Evolutionary conservation across 1,140 invertebrate genomes (phyloP).

Genomic region (Leguminivora glycinivorella): DNA sequence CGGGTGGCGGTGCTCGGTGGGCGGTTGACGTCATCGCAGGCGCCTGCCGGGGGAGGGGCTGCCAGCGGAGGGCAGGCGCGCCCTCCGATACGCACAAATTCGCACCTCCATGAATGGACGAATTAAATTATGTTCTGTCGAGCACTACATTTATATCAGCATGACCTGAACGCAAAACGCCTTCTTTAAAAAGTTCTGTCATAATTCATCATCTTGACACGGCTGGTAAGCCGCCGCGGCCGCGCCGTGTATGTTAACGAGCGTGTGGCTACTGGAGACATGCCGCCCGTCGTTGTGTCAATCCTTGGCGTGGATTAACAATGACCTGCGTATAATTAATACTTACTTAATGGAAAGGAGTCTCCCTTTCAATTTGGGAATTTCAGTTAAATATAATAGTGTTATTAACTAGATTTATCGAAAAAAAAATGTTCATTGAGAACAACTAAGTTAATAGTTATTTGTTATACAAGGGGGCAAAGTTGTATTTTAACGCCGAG

Average conservation of each 20-base stretch:
- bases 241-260: slow-evolving; percentile 15
- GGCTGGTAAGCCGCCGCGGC: not conserved
- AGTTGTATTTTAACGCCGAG: too few relatives aligned
- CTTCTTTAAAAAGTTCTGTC: slow-evolving; percentile 29
- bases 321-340: not conserved
- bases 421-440: too few relatives aligned
- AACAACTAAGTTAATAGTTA: too few relatives aligned
- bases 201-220: slow-evolving; percentile 16
- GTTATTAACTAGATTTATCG: too few relatives aligned
- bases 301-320: not conserved
- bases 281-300: not conserved
- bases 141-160: slow-evolving; percentile 53
- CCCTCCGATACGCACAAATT: slow-evolving; percentile 75
- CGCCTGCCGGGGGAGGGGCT: slow-evolving; percentile 40
- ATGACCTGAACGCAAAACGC: slow-evolving; percentile 42
- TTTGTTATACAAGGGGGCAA: too few relatives aligned
- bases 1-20: slow-evolving; percentile 64
- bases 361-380: too few relatives aligned
- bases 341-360: too few relatives aligned
- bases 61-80: slow-evolving; percentile 48
- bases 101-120: slow-evolving; percentile 73
- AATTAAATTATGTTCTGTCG: slow-evolving; percentile 68
- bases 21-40: slow-evolving; percentile 68
- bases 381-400: too few relatives aligned
- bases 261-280: not conserved